Percentiles rank a stretch among this genome's conserved stretches.
phyloP scores from a whole-genome alignment of 37 sponge, comb jelly and placozoan genomes.

The Mnemiopsis leidyi region DNA sequence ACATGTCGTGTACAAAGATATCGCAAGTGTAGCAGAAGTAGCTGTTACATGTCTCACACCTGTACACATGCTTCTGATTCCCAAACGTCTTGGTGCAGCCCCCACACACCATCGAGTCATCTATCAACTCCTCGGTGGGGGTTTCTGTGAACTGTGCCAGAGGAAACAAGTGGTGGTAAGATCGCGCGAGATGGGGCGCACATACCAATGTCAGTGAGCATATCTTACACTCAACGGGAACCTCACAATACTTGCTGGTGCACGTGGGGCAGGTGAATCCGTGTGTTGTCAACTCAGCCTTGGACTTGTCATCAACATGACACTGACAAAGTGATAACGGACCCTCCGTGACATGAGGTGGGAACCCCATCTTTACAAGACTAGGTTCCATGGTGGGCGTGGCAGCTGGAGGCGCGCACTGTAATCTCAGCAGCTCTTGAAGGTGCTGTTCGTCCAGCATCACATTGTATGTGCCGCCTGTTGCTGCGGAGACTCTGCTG shows the following conservation, averaged over 20 bases:
- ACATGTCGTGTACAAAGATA: constrained; percentile 85
- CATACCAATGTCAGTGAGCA: constrained; percentile 85
- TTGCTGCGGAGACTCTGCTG: constrained; percentile 75
- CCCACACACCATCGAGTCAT: background rate
- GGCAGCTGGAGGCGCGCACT: constrained; percentile 84
- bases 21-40: constrained; percentile 89
- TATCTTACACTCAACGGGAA: constrained; percentile 87
- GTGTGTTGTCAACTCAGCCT: background rate
- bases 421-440: constrained; percentile 77
- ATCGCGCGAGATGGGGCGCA: constrained; percentile 92
- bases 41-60: constrained; percentile 46
- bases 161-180: constrained; percentile 93
- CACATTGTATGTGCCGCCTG: constrained; percentile 78
- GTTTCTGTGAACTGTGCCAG: constrained; percentile 74
- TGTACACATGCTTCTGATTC: background rate
- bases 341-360: constrained; percentile 23
- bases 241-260: constrained; percentile 86
- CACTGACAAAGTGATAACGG: constrained; percentile 25
- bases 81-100: background rate
- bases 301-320: constrained; percentile 37
- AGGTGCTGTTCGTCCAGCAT: constrained; percentile 85
- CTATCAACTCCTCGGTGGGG: background rate
- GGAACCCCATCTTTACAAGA: constrained; percentile 59
- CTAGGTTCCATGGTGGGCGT: constrained; percentile 66
- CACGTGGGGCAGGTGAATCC: constrained; percentile 71